These are phyloP conservation scores for Ophioninae sp. DNA, from an alignment of 2,888 invertebrate genomes.

Conservation along the genomic window DNA sequence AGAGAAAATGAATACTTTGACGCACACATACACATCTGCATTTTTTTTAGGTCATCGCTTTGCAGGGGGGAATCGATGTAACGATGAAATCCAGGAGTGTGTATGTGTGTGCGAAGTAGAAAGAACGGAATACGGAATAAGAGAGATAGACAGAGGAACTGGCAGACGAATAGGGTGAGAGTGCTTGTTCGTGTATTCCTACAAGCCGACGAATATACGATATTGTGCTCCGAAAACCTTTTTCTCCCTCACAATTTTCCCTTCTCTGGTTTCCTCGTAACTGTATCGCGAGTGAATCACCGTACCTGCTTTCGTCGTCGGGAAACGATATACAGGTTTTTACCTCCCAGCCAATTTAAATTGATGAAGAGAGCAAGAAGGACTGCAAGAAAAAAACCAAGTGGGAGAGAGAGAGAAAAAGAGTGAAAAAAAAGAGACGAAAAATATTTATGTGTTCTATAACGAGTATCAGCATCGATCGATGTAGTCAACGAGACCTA, in stretches of 20 bases:
- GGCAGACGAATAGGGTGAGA: not conserved
- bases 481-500: constrained; percentile 45
- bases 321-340: constrained; percentile 53
- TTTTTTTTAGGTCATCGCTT: constrained; percentile 52
- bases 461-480: constrained; percentile 59
- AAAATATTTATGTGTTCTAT: constrained; percentile 59
- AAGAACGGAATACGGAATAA: not conserved
- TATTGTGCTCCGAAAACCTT: constrained; percentile 38
- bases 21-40: not conserved
- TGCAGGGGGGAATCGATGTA: constrained; percentile 34
- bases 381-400: constrained; percentile 7
- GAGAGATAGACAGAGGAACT: constrained; percentile 15
- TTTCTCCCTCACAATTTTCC: constrained; percentile 20
- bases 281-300: constrained; percentile 30
- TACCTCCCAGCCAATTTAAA: constrained; percentile 62
- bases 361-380: constrained; percentile 56
- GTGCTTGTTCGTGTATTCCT: constrained; percentile 42
- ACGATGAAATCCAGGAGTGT: constrained; percentile 22
- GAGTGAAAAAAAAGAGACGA: constrained; percentile 14
- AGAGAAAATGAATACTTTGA: constrained; percentile 14
- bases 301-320: constrained; percentile 45
- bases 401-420: not conserved
- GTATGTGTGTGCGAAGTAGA: not conserved
- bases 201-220: constrained; percentile 29
- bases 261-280: constrained; percentile 26